Conservation (phyloP, 1,140 invertebrate species). For the Archivesica marissinica region DNA sequence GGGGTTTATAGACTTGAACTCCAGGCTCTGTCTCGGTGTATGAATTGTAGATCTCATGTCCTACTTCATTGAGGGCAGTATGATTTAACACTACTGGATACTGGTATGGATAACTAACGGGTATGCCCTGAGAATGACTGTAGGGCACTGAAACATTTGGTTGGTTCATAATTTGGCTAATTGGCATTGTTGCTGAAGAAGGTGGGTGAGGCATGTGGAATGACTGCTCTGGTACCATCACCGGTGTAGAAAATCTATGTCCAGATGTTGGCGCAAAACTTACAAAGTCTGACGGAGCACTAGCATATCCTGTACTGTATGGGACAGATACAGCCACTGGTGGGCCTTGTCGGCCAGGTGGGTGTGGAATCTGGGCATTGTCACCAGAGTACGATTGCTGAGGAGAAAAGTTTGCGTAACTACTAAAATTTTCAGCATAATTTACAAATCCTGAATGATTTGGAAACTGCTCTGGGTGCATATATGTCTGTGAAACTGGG, state of each 20-base stretch:
- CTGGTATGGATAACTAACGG: background rate
- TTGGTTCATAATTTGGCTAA: background rate
- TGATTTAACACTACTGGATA: conserved; percentile 14
- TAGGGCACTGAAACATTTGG: background rate
- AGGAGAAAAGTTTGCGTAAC: background rate
- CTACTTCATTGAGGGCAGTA: background rate
- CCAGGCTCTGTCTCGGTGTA: background rate
- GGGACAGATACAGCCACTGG: background rate
- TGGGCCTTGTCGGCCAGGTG: background rate
- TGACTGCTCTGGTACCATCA: background rate
- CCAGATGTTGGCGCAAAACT: background rate
- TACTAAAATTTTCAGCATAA: background rate
- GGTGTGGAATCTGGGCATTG: background rate
- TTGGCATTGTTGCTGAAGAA: background rate
- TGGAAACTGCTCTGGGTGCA: background rate
- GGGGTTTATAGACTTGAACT: background rate
- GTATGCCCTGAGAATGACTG: background rate
- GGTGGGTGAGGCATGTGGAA: conserved; percentile 13
- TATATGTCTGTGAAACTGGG: background rate
- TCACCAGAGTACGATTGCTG: background rate
- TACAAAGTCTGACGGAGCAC: background rate
- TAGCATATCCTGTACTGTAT: background rate
- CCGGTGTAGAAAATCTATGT: background rate
- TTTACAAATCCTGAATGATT: background rate
- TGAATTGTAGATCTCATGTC: background rate